Base-by-base conservation (phyloP, 2,797 vertebrate species). In the Cirrhinus molitorella region DNA sequence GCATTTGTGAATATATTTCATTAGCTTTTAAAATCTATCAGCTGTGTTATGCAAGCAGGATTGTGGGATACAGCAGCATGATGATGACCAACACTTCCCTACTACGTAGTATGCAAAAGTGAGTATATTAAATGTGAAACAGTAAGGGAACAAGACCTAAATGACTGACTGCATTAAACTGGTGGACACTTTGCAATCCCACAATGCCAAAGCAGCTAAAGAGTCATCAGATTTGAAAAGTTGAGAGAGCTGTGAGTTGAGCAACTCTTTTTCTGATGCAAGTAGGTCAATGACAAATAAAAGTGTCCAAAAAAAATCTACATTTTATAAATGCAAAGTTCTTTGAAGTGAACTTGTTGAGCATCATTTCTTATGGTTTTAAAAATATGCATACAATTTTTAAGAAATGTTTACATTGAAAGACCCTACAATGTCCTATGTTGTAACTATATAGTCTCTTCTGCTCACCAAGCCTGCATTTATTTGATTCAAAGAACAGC, bases 271-370 rank as follows among this genome's bases (percentile, higher is more conserved):
- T 70, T 45, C 23, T 12, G 49, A 23, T 49, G 45, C 13, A 72
- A 51, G 40, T 68, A 68, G 10, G 47, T 51, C 70, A 51, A 72
- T 51, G 25, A 49, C 47, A 72, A 72, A 72, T 72, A 51, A 34
- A 17, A 21, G 47, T 21, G 17, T 31, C 5, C 25, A 49, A 31
- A 0, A 72, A 16, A 23, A 23, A 68, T 43, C n/a, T 10, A 43
- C 2, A 43, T 3, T 43, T 68, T 68, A 71, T 28, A 31, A 51
- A 51, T 49, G 43, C 47, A 3, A 51, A 53, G 70, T 19, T 73
- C 5, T 73, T 21, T 28, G 10, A 13, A 21, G 12, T 13, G 1
- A 73, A 31, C 17, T 21, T 1, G 34, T 21, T 34, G 4, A 34
- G 2, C 11, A n/a, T 43, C 1, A 9, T 43, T 10, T 8, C 40